Percentiles rank a stretch among this genome's conserved stretches.
Evolutionary conservation across 2,797 vertebrate species (phyloP).

Genomic region (Chelon labrosus): DNA sequence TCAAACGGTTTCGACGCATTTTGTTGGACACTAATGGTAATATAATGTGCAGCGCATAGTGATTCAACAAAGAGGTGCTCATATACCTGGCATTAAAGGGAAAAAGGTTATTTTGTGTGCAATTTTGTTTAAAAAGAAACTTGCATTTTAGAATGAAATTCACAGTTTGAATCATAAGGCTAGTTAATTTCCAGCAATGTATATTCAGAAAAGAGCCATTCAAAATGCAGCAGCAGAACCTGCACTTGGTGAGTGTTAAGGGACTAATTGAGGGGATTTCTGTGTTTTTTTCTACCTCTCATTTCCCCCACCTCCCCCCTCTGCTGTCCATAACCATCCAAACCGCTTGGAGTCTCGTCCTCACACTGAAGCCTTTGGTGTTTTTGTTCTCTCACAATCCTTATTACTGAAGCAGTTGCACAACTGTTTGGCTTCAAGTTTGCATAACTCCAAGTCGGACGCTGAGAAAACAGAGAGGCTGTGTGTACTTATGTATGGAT

Average conservation of each 20-base stretch:
- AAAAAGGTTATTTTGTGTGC: too few species aligned
- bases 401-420: slow-evolving; percentile 68
- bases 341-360: slow-evolving; percentile 60
- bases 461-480: slow-evolving; percentile 58
- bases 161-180: neutral
- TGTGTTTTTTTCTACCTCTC: slow-evolving; percentile 10
- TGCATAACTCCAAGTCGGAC: slow-evolving; percentile 65
- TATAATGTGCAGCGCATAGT: too few species aligned
- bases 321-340: slow-evolving; percentile 44
- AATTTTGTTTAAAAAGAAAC: too few species aligned
- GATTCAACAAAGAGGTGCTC: too few species aligned
- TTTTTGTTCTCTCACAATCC: slow-evolving; percentile 58
- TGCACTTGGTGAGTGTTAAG: neutral
- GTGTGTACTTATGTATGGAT: slow-evolving; percentile 49
- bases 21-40: too few species aligned
- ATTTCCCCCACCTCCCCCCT: slow-evolving; percentile 9
- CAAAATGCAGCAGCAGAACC: neutral
- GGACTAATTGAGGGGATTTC: neutral
- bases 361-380: slow-evolving; percentile 42
- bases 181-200: neutral
- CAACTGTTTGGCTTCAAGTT: slow-evolving; percentile 71
- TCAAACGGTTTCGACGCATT: too few species aligned
- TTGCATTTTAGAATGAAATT: too few species aligned
- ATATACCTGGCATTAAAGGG: too few species aligned
- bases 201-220: neutral